Evolutionary conservation across 2,113 vertebrate genomes (phyloP).

Genomic region (Rostratula benghalensis): DNA sequence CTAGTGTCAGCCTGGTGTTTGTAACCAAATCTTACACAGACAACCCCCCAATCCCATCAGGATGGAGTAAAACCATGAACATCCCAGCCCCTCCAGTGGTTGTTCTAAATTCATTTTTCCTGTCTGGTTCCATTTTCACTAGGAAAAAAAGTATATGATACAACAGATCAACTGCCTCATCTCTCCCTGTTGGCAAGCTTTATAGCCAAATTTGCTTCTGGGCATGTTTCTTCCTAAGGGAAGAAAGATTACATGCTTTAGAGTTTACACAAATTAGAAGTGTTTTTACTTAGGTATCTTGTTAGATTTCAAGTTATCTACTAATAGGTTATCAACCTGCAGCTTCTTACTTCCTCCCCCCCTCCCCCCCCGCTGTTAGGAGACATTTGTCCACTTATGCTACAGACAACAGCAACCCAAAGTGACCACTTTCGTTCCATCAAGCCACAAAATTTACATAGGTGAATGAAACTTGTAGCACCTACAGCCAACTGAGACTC

Average conservation of each 20-base stretch:
- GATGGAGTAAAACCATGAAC: not conserved
- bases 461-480: not conserved
- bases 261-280: not conserved
- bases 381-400: not conserved
- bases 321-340: not conserved
- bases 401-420: not conserved
- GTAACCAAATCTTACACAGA: not conserved
- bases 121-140: not conserved
- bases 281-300: not conserved
- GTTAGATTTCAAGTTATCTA: not conserved
- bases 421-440: not conserved
- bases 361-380: not conserved
- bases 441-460: not conserved
- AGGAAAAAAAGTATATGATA: not conserved
- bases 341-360: not conserved
- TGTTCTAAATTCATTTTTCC: not conserved
- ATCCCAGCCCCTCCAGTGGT: not conserved
- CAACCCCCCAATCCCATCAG: rapidly evolving
- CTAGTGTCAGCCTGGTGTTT: rapidly evolving
- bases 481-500: not conserved
- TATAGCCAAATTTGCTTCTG: not conserved
- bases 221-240: not conserved
- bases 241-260: not conserved
- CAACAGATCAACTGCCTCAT: not conserved
- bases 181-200: not conserved